phyloP scores from a whole-genome alignment of 2,888 invertebrate genomes.

The Oscheius myriophilus region DNA sequence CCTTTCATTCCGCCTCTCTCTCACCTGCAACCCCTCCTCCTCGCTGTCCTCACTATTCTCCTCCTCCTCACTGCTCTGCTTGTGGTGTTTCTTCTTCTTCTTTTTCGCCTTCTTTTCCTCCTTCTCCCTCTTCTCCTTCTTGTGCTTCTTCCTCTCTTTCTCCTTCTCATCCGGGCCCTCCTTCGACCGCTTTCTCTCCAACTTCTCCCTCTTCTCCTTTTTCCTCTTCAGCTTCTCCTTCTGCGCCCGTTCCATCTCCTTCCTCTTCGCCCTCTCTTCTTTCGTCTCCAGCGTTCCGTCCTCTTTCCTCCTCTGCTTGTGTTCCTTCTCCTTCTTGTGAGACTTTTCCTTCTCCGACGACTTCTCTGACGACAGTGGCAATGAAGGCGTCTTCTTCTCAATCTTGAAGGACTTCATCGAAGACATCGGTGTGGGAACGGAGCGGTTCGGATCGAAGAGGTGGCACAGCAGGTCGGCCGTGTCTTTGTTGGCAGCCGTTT shows the following conservation, averaged over 20 bases:
- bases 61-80: conserved; percentile 13
- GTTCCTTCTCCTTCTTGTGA: conserved; percentile 35
- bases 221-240: conserved; percentile 9
- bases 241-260: conserved; percentile 10
- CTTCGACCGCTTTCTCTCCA: conserved; percentile 10
- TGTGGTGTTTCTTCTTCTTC: conserved; percentile 24
- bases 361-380: neutral
- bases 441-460: neutral
- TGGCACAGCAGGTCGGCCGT: neutral
- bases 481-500: neutral
- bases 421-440: neutral
- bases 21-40: neutral
- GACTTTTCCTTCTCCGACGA: conserved; percentile 7
- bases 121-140: conserved; percentile 8
- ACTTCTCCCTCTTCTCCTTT: conserved; percentile 19
- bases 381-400: neutral
- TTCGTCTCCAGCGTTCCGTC: conserved; percentile 34
- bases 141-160: conserved; percentile 8
- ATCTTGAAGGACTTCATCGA: conserved; percentile 2
- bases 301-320: conserved; percentile 24
- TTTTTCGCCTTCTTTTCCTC: conserved; percentile 21
- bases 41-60: conserved; percentile 21
- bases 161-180: neutral
- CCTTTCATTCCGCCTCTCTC: neutral
- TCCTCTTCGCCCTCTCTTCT: conserved; percentile 27